A percentile compares a stretch with the other conserved stretches of the same genome.
Conservation (phyloP, 2,797 vertebrate genomes). For the Enoplosus armatus region DNA sequence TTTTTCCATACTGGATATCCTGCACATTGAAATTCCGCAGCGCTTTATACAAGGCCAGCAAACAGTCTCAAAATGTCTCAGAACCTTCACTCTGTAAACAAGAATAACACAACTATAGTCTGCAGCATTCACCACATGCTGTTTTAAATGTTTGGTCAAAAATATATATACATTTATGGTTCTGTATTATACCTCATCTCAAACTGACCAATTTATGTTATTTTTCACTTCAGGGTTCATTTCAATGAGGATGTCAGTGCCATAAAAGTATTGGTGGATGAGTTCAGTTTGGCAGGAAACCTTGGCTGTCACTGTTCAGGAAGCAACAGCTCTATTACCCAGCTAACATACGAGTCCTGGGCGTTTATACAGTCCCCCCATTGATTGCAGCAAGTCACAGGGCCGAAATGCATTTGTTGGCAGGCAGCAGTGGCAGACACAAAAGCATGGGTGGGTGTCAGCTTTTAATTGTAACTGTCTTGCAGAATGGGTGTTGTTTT, state of each 20-base stretch:
- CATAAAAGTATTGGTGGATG: slow-evolving; percentile 41
- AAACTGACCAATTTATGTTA: neutral
- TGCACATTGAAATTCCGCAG: neutral
- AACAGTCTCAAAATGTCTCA: no score
- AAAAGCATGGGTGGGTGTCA: slow-evolving; percentile 90
- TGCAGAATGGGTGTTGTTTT: slow-evolving; percentile 99
- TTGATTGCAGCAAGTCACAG: slow-evolving; percentile 79
- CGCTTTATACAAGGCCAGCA: neutral
- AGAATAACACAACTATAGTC: neutral
- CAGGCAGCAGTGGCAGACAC: slow-evolving; percentile 85
- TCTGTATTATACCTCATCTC: neutral
- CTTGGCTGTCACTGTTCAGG: slow-evolving; percentile 59
- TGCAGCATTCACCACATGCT: neutral
- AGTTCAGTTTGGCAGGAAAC: slow-evolving; percentile 50
- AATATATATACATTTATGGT: neutral
- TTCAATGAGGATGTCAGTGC: slow-evolving; percentile 23
- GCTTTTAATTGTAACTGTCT: slow-evolving; percentile 99
- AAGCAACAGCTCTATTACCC: slow-evolving; percentile 73
- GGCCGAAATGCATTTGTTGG: slow-evolving; percentile 86
- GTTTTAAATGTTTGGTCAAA: neutral
- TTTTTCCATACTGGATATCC: neutral
- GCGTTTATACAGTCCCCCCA: slow-evolving; percentile 71
- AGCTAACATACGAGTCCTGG: slow-evolving; percentile 70
- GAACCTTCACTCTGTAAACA: neutral
- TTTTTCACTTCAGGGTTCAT: slow-evolving; percentile 27